phyloP scores from a whole-genome alignment of 2,888 invertebrate genomes.

The Acronicta leporina region DNA sequence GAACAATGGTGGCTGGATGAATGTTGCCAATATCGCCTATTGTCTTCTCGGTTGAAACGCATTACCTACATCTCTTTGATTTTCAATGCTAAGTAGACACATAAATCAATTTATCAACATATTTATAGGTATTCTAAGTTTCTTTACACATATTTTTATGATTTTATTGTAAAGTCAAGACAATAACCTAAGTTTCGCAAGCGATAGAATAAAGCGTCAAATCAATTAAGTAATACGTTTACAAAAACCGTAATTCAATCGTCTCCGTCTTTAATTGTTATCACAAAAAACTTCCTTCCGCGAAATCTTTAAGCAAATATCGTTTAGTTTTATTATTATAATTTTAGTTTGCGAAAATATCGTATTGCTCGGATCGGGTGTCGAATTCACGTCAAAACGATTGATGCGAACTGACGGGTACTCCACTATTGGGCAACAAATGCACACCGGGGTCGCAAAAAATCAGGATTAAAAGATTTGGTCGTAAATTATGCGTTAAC shows the following conservation, averaged over 20 bases:
- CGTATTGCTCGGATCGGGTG: conserved; percentile 73
- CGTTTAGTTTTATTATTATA: too few relatives aligned
- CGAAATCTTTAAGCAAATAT: conserved; percentile 68
- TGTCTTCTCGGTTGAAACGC: too few relatives aligned
- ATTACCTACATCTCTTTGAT: neutral
- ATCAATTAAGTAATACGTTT: conserved; percentile 7
- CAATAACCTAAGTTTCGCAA: too few relatives aligned
- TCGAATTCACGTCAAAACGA: conserved; percentile 69
- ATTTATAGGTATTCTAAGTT: too few relatives aligned
- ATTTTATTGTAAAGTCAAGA: neutral
- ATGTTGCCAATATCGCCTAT: too few relatives aligned
- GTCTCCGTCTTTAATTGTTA: conserved; percentile 36
- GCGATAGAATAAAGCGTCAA: conserved; percentile 7
- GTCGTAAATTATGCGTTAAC: conserved; percentile 13
- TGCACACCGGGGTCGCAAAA: conserved; percentile 54
- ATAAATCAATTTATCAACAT: too few relatives aligned
- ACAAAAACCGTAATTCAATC: conserved; percentile 48
- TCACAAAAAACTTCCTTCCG: conserved; percentile 79
- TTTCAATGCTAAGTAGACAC: neutral
- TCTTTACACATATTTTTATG: too few relatives aligned
- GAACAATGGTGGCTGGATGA: too few relatives aligned
- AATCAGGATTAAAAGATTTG: conserved; percentile 26
- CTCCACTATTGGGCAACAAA: conserved; percentile 55
- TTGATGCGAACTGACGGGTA: conserved; percentile 56
- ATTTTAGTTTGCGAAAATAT: conserved; percentile 77